Base-by-base conservation (phyloP, 2,888 invertebrate genomes). In the Conchocele bisecta region DNA sequence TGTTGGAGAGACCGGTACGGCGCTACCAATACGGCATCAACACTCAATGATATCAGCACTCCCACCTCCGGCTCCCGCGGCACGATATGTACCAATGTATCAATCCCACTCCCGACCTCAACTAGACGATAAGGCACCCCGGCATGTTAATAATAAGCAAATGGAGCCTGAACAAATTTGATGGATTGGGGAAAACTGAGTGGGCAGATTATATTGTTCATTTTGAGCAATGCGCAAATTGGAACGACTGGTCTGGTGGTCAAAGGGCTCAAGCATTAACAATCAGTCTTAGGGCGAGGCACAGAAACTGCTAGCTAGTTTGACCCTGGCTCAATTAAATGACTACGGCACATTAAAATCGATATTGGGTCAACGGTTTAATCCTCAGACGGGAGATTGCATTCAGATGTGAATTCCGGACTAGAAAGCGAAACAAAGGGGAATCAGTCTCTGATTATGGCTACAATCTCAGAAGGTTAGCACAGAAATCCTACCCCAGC, bases 351-450 rank as follows among this genome's bases (percentile, higher is more conserved):
- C 22, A 6, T 4, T 58, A 1, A 67, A 67, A 29, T 15, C 22
- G 5, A 28, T 51, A 5, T 15, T 67, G 13, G 26, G 44, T 5
- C 42, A 63, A 37, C 29, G 69, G 26, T 63, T 51, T 22, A 53
- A 20, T 44, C 69, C 69, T 1, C 39, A 54, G 22, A 63, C 61
- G 33, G 22, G 63, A 17, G 63, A 42, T 3, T 29, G 73, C 70
- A 4, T 67, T 60, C 31, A 37, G 70, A 11, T 70, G 64, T 22
- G 48, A 71, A 28, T 71, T 71, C 35, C 22, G 65, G 6, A 64
- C 53, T 28, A 37, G 44, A 15, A 58, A 48, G 33, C 22, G 64
- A 17, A 11, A 44, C n/a, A 44, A 48, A 31, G 42, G 29, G 3
- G 69, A 50, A 29, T 41, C 37, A 22, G 63, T 28, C 2, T 26